These are phyloP conservation scores for Calameuta filiformis DNA, from an alignment of 2,888 invertebrate genomes.

Conservation along the genomic window DNA sequence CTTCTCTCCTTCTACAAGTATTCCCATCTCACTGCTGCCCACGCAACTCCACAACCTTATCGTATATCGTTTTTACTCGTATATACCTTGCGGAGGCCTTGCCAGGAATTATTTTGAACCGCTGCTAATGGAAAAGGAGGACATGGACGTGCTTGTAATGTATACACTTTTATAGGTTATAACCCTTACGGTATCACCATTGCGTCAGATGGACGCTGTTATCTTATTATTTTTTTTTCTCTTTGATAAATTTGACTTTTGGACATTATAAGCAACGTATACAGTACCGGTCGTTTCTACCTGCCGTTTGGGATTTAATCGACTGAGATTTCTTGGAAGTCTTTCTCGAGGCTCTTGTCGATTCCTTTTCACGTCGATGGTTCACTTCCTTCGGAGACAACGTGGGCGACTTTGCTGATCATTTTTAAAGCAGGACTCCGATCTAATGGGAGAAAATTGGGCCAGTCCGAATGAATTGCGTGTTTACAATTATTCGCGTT, in stretches of 20 bases:
- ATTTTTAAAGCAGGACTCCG: background rate
- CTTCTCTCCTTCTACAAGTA: background rate
- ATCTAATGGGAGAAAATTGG: background rate
- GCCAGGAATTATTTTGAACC: slow-evolving; percentile 1
- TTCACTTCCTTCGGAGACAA: background rate
- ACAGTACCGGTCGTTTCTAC: background rate
- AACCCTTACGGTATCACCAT: background rate
- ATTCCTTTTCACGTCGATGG: background rate
- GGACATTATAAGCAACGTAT: background rate
- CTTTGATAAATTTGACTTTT: background rate
- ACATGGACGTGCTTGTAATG: background rate
- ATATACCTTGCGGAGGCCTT: background rate
- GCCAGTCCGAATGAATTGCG: background rate
- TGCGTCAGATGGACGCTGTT: background rate
- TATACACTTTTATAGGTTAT: background rate
- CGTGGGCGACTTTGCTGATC: background rate
- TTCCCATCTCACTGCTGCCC: background rate
- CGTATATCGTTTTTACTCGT: slow-evolving; percentile 8
- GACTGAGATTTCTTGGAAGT: background rate
- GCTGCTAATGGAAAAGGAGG: background rate
- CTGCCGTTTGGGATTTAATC: background rate
- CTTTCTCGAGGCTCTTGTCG: background rate
- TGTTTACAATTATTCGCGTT: background rate
- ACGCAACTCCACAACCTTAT: slow-evolving; percentile 9
- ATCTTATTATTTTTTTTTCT: background rate